Evolutionary conservation across 2,113 vertebrate species (phyloP).

Genomic region (Perca fluviatilis): DNA sequence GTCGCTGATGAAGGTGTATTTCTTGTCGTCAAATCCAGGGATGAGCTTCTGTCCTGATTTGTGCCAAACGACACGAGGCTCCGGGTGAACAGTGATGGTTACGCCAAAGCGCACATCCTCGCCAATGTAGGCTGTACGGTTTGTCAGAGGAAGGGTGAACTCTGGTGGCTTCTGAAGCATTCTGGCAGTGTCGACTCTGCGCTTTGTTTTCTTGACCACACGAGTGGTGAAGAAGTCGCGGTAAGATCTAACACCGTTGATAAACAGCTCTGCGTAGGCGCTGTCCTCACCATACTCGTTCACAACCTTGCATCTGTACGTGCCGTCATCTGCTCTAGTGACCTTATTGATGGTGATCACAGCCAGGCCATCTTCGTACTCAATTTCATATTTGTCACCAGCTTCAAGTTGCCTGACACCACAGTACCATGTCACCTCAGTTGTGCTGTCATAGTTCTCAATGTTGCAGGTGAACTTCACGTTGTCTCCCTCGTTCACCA

Average conservation of each 20-base stretch:
- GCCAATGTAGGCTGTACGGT: slow-evolving; percentile 92
- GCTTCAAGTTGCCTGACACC: slow-evolving; percentile 96
- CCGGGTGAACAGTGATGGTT: slow-evolving; percentile 98
- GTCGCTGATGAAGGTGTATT: slow-evolving; percentile 94
- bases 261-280: slow-evolving; percentile 94
- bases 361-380: slow-evolving; percentile 94
- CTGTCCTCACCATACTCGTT: slow-evolving; percentile 99
- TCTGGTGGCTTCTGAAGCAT: slow-evolving; percentile 96
- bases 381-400: slow-evolving; percentile 93
- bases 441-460: slow-evolving; percentile 96
- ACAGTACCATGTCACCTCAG: slow-evolving; percentile 97
- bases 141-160: slow-evolving; percentile 96
- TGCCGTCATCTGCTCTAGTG: slow-evolving; percentile 93
- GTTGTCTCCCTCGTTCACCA: slow-evolving; percentile 89
- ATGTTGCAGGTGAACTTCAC: slow-evolving; percentile 93
- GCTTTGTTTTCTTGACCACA: slow-evolving; percentile 93
- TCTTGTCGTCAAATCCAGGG: slow-evolving; percentile 92
- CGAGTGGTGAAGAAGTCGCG: slow-evolving; percentile 91
- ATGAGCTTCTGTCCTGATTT: slow-evolving; percentile 97
- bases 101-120: slow-evolving; percentile 95
- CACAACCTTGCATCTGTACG: slow-evolving; percentile 95
- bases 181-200: slow-evolving; percentile 93
- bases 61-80: slow-evolving; percentile 95
- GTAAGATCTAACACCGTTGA: slow-evolving; percentile 91
- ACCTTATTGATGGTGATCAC: slow-evolving; percentile 92